phyloP scores from a whole-genome alignment of 1,140 invertebrate genomes.

The Mamestra configurata region DNA sequence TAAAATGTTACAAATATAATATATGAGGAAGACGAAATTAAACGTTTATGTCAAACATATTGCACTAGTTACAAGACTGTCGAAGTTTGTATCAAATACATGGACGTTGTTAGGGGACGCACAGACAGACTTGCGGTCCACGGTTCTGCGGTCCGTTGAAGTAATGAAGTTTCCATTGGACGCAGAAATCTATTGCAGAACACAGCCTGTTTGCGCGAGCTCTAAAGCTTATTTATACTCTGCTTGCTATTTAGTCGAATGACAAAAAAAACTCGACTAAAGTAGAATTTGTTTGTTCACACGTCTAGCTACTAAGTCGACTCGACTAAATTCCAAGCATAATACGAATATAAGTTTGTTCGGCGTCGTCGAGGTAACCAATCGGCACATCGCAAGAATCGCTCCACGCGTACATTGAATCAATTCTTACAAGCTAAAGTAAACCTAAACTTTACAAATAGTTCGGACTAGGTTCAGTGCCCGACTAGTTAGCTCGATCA shows the following conservation, averaged over 20 bases:
- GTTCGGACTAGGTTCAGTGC: constrained; percentile 39
- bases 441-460: constrained; percentile 31
- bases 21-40: constrained; percentile 75
- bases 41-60: constrained; percentile 70
- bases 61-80: constrained; percentile 62
- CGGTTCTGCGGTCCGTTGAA: not conserved
- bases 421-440: constrained; percentile 44
- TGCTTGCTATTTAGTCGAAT: not conserved
- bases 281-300: constrained; percentile 7
- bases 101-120: not conserved
- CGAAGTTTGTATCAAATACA: constrained; percentile 40
- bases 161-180: not conserved
- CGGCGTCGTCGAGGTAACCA: constrained; percentile 33
- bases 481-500: not conserved
- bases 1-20: constrained; percentile 68
- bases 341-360: constrained; percentile 13
- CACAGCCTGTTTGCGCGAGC: not conserved
- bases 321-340: not conserved
- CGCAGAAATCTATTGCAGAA: not conserved
- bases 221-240: not conserved
- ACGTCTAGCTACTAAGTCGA: not conserved
- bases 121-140: not conserved
- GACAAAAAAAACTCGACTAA: constrained; percentile 13
- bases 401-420: constrained; percentile 41
- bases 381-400: constrained; percentile 40